Evolutionary conservation across 2,888 invertebrate species (phyloP), one percentile per base, ranked within the genome.

Genomic region (Nemoura dubitans): DNA sequence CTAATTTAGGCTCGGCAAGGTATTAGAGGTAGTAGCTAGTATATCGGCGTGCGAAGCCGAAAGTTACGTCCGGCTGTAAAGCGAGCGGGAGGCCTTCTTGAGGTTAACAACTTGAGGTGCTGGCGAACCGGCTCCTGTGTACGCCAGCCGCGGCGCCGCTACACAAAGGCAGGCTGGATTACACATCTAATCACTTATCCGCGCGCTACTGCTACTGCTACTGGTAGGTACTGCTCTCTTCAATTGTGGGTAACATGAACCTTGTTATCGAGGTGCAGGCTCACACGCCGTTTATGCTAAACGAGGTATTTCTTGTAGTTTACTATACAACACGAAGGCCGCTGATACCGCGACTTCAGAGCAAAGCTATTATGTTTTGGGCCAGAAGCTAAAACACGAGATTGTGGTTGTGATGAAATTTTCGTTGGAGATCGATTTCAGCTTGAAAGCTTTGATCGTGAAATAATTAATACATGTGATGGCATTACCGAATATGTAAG

Each of bases 81-180:
- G 16, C 36, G 59, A 21, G 59, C 59, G 3, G 16, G 59, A 59
- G 59, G 2, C 14, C 59, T 59, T 59, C 81, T 30, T 78, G 81
- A 29, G 29, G 81, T 81, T 81, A 81, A 81, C 81, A 81, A 81
- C 29, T n/a, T n/a, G n/a, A n/a, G n/a, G n/a, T n/a, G n/a, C n/a
- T n/a, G n/a, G n/a, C n/a, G n/a, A n/a, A n/a, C n/a, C n/a, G n/a
- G n/a, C n/a, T n/a, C n/a, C n/a, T n/a, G n/a, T n/a, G n/a, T n/a
- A n/a, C n/a, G n/a, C n/a, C n/a, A n/a, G 14, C 59, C 21, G 16
- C 59, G 21, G 21, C 59, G 14, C 1, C 26, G 25, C 27, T 27
- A 28, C 78, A 78, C 78, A 78, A 78, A 78, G 78, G 27, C 26
- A 78, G 78, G 27, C 26, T 78, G 78, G 78, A 78, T 78, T 78